phyloP scores from a whole-genome alignment of 37 sponge, comb jelly and placozoan genomes.

The Beroe ovata region DNA sequence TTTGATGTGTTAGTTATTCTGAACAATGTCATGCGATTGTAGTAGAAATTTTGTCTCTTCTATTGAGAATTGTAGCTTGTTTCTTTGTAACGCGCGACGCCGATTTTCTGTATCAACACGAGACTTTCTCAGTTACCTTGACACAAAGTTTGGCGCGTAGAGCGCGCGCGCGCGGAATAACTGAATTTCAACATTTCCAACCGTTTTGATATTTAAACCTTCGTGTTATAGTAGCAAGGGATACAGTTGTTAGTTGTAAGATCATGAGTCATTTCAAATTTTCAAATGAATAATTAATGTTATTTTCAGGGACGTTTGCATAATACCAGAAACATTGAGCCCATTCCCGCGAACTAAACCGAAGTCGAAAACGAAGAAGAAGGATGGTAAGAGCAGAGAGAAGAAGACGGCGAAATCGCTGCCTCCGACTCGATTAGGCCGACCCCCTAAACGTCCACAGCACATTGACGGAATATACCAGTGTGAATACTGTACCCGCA shows the following conservation, averaged over 20 bases:
- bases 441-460: constrained; percentile 55
- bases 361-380: constrained; percentile 59
- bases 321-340: constrained; percentile 56
- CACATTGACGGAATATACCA: constrained; percentile 52
- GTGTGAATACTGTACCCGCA: constrained; percentile 64
- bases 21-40: no score
- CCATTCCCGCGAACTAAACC: constrained; percentile 54
- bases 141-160: neutral
- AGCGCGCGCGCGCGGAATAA: neutral
- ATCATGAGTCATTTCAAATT: no score
- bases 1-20: no score
- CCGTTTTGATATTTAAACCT: no score
- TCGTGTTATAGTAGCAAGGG: no score
- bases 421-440: neutral
- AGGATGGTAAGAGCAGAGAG: constrained; percentile 33
- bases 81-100: neutral
- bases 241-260: no score
- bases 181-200: neutral
- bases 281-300: neutral
- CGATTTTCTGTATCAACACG: neutral
- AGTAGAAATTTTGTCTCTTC: neutral
- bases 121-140: neutral
- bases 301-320: constrained; percentile 62
- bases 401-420: constrained; percentile 31
- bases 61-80: neutral